Evolutionary conservation across 2,113 vertebrate species (phyloP), one percentile per base, ranked within the genome.

Genomic region (Myiozetetes cayanensis): DNA sequence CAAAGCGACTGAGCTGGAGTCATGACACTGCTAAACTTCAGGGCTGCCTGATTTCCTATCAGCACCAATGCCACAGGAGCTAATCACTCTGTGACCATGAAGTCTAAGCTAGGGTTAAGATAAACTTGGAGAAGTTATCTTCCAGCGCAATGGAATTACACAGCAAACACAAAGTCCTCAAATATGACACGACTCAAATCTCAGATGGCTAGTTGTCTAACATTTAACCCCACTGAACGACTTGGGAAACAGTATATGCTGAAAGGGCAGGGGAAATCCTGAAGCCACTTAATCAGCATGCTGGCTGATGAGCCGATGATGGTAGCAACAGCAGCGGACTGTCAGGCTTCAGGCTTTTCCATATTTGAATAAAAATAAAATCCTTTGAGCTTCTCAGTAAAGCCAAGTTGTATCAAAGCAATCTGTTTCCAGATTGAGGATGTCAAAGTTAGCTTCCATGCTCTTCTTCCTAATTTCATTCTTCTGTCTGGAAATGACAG

Each of bases 71-170:
- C 67, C 78, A 67, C 59, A 27, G 67, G 61, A 94, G 70, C 28
- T 72, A 81, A 95, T 93, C 78, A 14, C 21, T 52, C 33, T 88
- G 68, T 96, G 95, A 94, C 96, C 90, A 7, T 78, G 65, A 82
- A 82, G 65, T 46, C 61, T 41, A 71, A 78, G 53, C 65, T 71
- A 89, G 88, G 90, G 95, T 96, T 96, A 96, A 93, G 93, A 93
- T 97, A 94, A 96, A 97, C 90, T 95, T 94, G 73, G 56, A 68
- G 55, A 65, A 90, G 80, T 92, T 97, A 95, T 95, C 96, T 95
- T 86, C 87, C 65, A 92, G 67, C 52, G 94, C 78, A 91, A 74
- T 46, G 86, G 78, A 85, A 62, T 85, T 90, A 39, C 93, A 85
- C 2, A 67, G 67, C 89, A 96, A 97, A 96, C 87, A 90, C 6